Evolutionary conservation across 2,113 vertebrate genomes (phyloP).

Genomic region (Uria lomvia): DNA sequence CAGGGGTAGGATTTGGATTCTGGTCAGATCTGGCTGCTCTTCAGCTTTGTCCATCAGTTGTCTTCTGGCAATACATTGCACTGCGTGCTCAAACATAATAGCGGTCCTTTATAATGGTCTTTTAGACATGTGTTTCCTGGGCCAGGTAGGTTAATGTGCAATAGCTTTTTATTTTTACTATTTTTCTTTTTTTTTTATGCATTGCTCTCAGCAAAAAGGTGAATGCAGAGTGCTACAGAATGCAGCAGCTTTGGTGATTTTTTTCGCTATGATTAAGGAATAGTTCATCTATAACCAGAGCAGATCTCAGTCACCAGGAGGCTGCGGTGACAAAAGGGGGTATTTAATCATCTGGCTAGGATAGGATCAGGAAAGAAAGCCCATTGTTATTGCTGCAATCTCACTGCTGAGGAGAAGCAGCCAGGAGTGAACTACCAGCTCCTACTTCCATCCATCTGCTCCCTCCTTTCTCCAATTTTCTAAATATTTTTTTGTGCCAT

Average conservation of each 20-base stretch:
- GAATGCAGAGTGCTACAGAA: neutral
- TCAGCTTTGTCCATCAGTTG: slow-evolving; percentile 15
- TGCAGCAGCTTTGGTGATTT: neutral
- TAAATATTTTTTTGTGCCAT: neutral
- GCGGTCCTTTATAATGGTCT: neutral
- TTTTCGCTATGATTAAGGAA: slow-evolving; percentile 3
- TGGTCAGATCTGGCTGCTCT: slow-evolving; percentile 14
- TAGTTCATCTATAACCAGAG: slow-evolving; percentile 5
- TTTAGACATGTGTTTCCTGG: neutral
- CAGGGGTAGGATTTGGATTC: slow-evolving; percentile 18
- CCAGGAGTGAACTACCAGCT: neutral
- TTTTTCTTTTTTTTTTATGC: neutral
- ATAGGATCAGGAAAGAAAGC: neutral
- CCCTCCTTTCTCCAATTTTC: neutral
- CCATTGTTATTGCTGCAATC: neutral
- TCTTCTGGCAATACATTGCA: neutral
- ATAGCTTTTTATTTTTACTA: neutral
- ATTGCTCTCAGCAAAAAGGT: neutral
- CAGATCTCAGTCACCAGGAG: slow-evolving; percentile 20
- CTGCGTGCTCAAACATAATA: neutral
- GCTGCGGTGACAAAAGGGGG: slow-evolving; percentile 2
- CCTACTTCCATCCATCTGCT: slow-evolving; percentile 8
- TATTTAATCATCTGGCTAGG: slow-evolving; percentile 22
- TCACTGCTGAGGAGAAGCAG: neutral
- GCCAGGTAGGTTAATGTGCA: neutral